Evolutionary conservation across 2,113 vertebrate species (phyloP).

Genomic region (Noturus placidus): DNA sequence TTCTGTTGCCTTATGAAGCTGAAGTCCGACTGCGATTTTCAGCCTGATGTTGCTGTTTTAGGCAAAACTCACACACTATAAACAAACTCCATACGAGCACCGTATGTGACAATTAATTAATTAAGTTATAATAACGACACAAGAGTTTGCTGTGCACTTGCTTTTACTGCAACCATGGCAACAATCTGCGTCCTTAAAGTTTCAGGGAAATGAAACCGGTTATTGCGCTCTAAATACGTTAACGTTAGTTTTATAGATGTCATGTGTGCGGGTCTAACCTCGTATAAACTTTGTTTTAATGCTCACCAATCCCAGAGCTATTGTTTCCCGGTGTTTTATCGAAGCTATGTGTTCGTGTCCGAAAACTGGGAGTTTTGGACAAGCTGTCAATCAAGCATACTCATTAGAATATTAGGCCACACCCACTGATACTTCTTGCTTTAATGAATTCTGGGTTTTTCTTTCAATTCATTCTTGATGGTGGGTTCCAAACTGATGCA

Average conservation of each 20-base stretch:
- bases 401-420: background rate
- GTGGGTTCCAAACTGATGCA: background rate
- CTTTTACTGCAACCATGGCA: background rate
- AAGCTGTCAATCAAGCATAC: background rate
- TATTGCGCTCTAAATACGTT: background rate
- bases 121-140: background rate
- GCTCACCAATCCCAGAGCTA: background rate
- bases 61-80: background rate
- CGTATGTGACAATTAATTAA: too few species aligned
- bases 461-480: background rate
- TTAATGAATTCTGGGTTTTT: background rate
- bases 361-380: background rate
- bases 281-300: background rate
- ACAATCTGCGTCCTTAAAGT: background rate
- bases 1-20: background rate
- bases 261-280: background rate
- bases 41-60: background rate
- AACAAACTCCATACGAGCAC: too few species aligned
- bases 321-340: background rate
- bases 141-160: background rate
- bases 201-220: background rate
- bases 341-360: background rate
- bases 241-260: background rate
- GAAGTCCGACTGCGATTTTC: background rate
- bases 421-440: background rate